These are phyloP conservation scores for Oscheius onirici DNA, from an alignment of 2,888 invertebrate species.

Conservation along the genomic window DNA sequence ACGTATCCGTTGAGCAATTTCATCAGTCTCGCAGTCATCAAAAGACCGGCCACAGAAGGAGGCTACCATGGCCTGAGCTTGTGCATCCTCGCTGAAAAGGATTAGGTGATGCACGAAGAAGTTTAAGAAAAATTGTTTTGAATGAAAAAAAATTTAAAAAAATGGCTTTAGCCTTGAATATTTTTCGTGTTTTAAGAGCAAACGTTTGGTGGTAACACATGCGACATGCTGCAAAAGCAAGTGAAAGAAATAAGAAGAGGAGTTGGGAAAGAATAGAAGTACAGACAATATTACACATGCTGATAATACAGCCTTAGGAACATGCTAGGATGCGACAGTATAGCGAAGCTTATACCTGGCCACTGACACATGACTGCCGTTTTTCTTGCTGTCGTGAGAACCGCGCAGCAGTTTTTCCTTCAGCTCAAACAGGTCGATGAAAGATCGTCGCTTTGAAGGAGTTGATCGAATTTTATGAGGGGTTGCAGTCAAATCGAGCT, in stretches of 20 bases:
- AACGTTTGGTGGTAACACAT: not conserved
- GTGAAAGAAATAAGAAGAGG: constrained; percentile 8
- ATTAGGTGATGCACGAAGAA: no score
- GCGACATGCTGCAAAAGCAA: constrained; percentile 27
- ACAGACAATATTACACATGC: not conserved
- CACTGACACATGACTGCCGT: constrained; percentile 69
- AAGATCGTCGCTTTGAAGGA: constrained; percentile 69
- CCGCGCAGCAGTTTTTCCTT: constrained; percentile 67
- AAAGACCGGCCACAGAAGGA: constrained; percentile 71
- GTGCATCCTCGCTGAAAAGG: constrained; percentile 69
- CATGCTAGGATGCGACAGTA: constrained; percentile 33
- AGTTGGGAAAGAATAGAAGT: constrained; percentile 1
- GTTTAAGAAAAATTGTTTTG: no score
- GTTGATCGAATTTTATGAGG: constrained; percentile 72
- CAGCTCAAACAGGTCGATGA: constrained; percentile 71
- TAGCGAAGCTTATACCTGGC: constrained; percentile 61
- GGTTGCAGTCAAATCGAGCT: constrained; percentile 71
- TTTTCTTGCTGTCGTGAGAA: constrained; percentile 60
- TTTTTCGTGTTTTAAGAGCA: not conserved
- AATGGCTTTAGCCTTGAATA: not conserved
- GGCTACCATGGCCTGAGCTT: constrained; percentile 72
- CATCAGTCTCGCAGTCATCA: constrained; percentile 72
- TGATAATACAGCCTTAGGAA: not conserved
- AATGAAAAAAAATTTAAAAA: not conserved
- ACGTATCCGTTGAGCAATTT: constrained; percentile 71